phyloP scores from a whole-genome alignment of 2,113 vertebrate species.

The Salvator merianae region DNA sequence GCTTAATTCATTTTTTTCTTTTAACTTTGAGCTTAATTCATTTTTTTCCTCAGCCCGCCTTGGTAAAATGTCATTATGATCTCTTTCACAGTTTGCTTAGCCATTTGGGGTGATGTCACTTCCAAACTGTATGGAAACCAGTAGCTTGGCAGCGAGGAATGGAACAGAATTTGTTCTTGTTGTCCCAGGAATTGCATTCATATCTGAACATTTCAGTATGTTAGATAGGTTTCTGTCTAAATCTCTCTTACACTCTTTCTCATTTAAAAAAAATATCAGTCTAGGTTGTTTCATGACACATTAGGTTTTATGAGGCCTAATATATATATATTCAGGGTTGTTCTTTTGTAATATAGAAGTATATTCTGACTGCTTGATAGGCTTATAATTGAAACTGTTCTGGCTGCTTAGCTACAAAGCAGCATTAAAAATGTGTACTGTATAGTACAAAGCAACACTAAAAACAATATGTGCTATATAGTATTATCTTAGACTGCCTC shows the following conservation, averaged over 20 bases:
- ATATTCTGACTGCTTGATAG: background rate
- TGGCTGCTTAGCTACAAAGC: background rate
- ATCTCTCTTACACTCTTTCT: background rate
- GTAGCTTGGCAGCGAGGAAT: slow-evolving; percentile 23
- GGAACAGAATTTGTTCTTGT: slow-evolving; percentile 21
- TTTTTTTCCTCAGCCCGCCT: slow-evolving; percentile 2
- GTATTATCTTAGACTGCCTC: too few species aligned
- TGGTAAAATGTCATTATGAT: slow-evolving; percentile 10
- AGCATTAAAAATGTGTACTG: too few species aligned
- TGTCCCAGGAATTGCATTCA: slow-evolving; percentile 41
- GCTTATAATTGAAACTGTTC: background rate
- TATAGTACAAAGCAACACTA: too few species aligned
- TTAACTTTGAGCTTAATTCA: slow-evolving; percentile 32
- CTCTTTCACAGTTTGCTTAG: slow-evolving; percentile 26
- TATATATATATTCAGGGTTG: background rate
- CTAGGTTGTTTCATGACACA: background rate
- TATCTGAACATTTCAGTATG: slow-evolving; percentile 25
- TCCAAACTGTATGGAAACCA: background rate
- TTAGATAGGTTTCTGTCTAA: slow-evolving; percentile 38
- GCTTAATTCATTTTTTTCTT: slow-evolving; percentile 35
- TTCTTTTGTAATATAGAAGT: background rate
- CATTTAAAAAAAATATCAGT: background rate
- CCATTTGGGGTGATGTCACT: slow-evolving; percentile 8
- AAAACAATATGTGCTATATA: too few species aligned
- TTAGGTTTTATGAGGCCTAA: background rate